phyloP scores from a whole-genome alignment of 92 coral and sea anemone species.

The Porites lobata region DNA sequence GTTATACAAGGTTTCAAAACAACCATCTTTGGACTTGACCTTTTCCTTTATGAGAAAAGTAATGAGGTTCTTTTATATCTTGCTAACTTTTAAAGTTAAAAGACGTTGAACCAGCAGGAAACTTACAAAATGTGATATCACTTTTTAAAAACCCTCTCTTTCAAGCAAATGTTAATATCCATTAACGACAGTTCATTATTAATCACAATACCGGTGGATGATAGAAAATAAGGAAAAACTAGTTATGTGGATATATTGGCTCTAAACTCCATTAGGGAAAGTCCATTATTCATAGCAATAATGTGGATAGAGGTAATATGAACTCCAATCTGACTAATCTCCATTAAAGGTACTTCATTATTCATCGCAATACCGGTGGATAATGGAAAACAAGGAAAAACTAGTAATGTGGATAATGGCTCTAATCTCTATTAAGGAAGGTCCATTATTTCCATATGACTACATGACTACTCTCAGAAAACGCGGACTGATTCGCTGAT shows the following conservation, averaged over 20 bases:
- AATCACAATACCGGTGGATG: not conserved
- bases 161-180: not conserved
- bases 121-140: too few relatives aligned
- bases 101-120: too few relatives aligned
- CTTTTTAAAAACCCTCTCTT: too few relatives aligned
- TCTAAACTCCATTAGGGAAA: not conserved
- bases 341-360: slow-evolving; percentile 3
- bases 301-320: not conserved
- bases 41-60: too few relatives aligned
- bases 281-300: slow-evolving; percentile 2
- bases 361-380: slow-evolving; percentile 6
- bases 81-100: too few relatives aligned
- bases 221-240: slow-evolving; percentile 4
- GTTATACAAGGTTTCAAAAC: too few relatives aligned
- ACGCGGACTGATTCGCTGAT: too few relatives aligned
- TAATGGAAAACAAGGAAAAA: not conserved
- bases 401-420: slow-evolving; percentile 10
- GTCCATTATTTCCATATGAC: not conserved
- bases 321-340: not conserved
- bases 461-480: too few relatives aligned
- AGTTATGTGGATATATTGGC: not conserved
- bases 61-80: too few relatives aligned
- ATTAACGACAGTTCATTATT: slow-evolving; percentile 1
- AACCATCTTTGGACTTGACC: too few relatives aligned
- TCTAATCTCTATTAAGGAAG: slow-evolving; percentile 7